phyloP scores from a whole-genome alignment of 2,797 vertebrate species.

The Microchirus variegatus region DNA sequence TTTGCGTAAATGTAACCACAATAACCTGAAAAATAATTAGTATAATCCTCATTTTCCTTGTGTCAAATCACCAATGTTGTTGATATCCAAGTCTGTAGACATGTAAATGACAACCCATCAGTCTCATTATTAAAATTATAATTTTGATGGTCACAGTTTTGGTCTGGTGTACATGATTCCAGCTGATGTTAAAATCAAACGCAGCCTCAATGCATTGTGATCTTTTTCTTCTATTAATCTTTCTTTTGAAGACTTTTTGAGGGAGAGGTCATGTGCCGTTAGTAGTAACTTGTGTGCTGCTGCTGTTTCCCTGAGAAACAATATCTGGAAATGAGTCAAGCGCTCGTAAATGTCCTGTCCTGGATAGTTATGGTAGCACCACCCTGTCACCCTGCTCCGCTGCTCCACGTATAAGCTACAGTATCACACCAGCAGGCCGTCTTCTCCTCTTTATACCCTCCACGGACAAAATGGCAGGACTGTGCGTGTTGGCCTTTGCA shows the following conservation, averaged over 20 bases:
- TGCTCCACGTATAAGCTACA: slow-evolving; percentile 11
- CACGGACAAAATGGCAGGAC: slow-evolving; percentile 67
- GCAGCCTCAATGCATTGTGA: not conserved
- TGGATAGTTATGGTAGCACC: slow-evolving; percentile 35
- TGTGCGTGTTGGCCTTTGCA: slow-evolving; percentile 54
- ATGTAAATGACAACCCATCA: too few relatives aligned
- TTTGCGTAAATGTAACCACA: too few relatives aligned
- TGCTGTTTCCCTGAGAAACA: slow-evolving; percentile 75
- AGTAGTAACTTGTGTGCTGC: slow-evolving; percentile 26
- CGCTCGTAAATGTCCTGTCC: slow-evolving; percentile 63
- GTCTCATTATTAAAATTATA: not conserved
- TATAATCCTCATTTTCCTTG: too few relatives aligned
- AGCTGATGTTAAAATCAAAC: not conserved
- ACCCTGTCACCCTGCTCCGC: slow-evolving; percentile 35
- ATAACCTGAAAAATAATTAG: too few relatives aligned
- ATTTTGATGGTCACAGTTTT: not conserved
- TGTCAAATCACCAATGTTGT: too few relatives aligned
- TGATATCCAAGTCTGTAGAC: too few relatives aligned
- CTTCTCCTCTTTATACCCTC: slow-evolving; percentile 22
- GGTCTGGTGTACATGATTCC: not conserved
- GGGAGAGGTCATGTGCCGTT: slow-evolving; percentile 37
- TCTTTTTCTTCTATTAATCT: not conserved
- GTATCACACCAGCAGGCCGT: slow-evolving; percentile 4
- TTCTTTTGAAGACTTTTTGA: slow-evolving; percentile 5
- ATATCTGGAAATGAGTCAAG: slow-evolving; percentile 81